phyloP scores from a whole-genome alignment of 2,888 invertebrate species.

The Callimorpha dominula region DNA sequence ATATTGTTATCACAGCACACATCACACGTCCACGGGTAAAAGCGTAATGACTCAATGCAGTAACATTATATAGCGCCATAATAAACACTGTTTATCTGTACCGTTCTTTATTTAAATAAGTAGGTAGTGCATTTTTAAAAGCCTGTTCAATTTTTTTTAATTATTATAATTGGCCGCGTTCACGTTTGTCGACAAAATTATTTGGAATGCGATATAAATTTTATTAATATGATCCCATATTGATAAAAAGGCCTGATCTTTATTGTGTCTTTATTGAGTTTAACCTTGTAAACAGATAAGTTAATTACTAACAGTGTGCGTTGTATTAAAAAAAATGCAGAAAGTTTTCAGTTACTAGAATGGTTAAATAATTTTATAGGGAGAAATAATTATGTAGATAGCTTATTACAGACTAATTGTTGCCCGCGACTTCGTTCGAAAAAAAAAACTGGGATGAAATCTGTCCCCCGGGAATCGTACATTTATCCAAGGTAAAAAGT shows the following conservation, averaged over 20 bases:
- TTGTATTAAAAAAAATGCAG: neutral
- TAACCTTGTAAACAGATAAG: neutral
- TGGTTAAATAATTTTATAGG: no score
- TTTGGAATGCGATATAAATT: neutral
- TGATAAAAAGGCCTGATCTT: neutral
- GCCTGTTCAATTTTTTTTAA: neutral
- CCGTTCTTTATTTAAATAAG: neutral
- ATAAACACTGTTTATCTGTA: neutral
- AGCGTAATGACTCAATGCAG: neutral
- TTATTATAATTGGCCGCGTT: neutral
- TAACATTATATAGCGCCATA: neutral
- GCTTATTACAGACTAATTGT: no score
- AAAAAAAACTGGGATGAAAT: no score
- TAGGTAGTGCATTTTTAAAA: no score
- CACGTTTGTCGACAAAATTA: neutral
- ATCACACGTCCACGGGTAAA: neutral
- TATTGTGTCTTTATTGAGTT: neutral
- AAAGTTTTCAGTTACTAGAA: no score
- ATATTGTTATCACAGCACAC: neutral
- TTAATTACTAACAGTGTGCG: no score
- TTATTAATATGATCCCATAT: neutral
- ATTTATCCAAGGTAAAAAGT: no score
- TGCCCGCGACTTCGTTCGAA: no score
- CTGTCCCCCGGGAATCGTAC: no score
- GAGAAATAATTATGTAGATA: no score